These are phyloP conservation scores for Pao palembangensis DNA, from an alignment of 2,113 vertebrate species.

Conservation along the genomic window DNA sequence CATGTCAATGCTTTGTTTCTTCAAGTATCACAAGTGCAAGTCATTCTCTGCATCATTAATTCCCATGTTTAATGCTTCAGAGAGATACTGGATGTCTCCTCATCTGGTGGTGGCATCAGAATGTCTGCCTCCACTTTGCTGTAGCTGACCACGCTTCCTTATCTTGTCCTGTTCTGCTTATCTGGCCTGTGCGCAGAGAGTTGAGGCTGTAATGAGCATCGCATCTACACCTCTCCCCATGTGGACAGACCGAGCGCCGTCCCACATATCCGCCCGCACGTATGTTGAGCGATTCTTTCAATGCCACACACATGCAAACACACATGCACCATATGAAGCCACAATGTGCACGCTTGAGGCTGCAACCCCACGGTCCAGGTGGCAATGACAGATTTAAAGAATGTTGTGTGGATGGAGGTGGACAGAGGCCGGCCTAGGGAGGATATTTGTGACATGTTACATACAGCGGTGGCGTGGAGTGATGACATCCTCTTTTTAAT, in stretches of 20 bases:
- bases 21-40: no score
- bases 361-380: conserved; percentile 75
- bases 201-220: conserved; percentile 62
- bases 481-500: conserved; percentile 96
- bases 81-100: conserved; percentile 20
- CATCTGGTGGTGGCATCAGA: conserved; percentile 49
- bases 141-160: conserved; percentile 55
- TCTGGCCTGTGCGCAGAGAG: conserved; percentile 69
- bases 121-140: conserved; percentile 51
- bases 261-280: conserved; percentile 75
- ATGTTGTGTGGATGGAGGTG: conserved; percentile 90
- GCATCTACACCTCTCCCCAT: conserved; percentile 70
- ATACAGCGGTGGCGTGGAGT: conserved; percentile 85
- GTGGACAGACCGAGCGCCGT: conserved; percentile 76
- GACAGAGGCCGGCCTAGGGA: conserved; percentile 88
- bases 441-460: conserved; percentile 86
- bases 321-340: conserved; percentile 35
- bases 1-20: no score
- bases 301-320: conserved; percentile 6
- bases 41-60: not conserved
- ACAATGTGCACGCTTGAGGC: conserved; percentile 26
- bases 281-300: conserved; percentile 13
- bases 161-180: conserved; percentile 78
- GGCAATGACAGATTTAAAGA: conserved; percentile 99
- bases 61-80: conserved; percentile 3